Percentiles rank a stretch among this genome's conserved stretches.
These are phyloP conservation scores for Athrips mouffetella DNA, from an alignment of 2,888 invertebrate genomes.

Conservation along the genomic window DNA sequence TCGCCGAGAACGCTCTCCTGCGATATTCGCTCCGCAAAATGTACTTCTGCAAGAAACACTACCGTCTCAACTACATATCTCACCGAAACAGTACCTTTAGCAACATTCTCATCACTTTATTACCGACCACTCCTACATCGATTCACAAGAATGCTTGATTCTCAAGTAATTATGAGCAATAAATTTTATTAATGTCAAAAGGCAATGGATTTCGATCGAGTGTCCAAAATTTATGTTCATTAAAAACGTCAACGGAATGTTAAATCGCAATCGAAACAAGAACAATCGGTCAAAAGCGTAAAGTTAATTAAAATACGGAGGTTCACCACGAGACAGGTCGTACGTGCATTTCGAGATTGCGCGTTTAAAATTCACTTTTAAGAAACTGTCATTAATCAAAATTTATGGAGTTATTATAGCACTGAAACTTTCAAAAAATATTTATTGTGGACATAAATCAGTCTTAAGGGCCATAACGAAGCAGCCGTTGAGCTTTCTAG, in stretches of 20 bases:
- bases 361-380: constrained; percentile 71
- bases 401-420: constrained; percentile 79
- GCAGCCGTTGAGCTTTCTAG: constrained; percentile 67
- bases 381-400: constrained; percentile 77
- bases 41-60: constrained; percentile 9
- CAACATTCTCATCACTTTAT: constrained; percentile 7
- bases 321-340: constrained; percentile 52
- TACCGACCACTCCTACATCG: neutral
- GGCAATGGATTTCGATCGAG: constrained; percentile 14
- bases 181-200: constrained; percentile 17
- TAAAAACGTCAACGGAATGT: constrained; percentile 35
- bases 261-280: constrained; percentile 51
- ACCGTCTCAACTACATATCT: neutral
- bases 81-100: neutral
- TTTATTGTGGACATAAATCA: constrained; percentile 75
- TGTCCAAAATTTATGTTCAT: constrained; percentile 29
- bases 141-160: neutral
- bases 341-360: constrained; percentile 37
- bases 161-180: constrained; percentile 11
- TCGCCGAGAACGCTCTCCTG: constrained; percentile 61
- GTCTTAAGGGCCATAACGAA: constrained; percentile 73
- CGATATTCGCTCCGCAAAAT: constrained; percentile 27
- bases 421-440: constrained; percentile 76
- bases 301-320: constrained; percentile 64
- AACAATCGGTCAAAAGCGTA: constrained; percentile 57